Conservation (phyloP, 2,113 vertebrate species). For the Caloenas nicobarica region DNA sequence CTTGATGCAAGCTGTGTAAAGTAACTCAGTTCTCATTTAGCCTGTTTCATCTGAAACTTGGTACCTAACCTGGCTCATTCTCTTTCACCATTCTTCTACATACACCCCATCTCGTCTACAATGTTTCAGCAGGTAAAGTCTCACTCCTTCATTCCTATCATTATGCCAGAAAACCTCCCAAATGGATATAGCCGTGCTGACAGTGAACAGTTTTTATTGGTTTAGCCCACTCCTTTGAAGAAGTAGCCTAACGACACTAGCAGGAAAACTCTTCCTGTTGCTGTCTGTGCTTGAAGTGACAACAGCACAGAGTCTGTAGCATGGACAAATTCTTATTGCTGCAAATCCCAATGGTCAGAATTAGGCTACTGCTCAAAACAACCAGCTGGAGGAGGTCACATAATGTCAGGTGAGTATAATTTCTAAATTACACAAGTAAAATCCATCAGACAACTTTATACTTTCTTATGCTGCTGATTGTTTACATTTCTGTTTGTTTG, state of each 20-base stretch:
- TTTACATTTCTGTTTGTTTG: constrained; percentile 4
- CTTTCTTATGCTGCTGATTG: not conserved
- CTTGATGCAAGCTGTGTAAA: not conserved
- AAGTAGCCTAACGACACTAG: not conserved
- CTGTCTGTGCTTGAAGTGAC: not conserved
- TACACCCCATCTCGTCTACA: not conserved
- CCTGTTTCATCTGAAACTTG: not conserved
- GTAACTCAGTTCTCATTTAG: not conserved
- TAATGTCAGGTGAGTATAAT: not conserved
- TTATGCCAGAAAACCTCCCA: not conserved
- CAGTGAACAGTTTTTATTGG: not conserved
- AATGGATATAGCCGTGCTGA: not conserved
- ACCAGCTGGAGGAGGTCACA: not conserved
- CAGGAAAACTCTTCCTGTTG: not conserved
- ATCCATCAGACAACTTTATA: not conserved
- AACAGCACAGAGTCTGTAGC: not conserved
- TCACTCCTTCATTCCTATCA: not conserved
- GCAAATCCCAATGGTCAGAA: not conserved
- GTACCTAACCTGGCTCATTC: not conserved
- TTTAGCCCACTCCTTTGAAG: not conserved
- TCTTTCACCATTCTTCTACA: not conserved
- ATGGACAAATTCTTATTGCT: not conserved
- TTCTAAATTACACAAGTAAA: not conserved
- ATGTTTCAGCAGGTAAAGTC: not conserved
- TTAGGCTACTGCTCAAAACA: not conserved